These are phyloP conservation scores for Probosciger aterrimus DNA, from an alignment of 2,113 vertebrate genomes.

Conservation along the genomic window DNA sequence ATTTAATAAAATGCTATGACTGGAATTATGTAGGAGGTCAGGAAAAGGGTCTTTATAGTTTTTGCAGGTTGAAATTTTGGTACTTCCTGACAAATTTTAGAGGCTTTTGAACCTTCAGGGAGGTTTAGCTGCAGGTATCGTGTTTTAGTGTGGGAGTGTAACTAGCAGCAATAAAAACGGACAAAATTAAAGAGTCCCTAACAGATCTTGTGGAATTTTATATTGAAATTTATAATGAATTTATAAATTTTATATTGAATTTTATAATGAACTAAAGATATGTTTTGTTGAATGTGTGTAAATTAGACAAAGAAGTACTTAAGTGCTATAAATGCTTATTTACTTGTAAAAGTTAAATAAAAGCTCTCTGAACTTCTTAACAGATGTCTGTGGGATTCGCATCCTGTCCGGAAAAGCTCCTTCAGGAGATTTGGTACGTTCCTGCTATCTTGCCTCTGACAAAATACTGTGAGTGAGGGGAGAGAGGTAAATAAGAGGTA, in stretches of 20 bases:
- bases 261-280: background rate
- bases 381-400: background rate
- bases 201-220: background rate
- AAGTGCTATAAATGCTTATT: background rate
- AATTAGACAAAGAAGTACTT: background rate
- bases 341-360: background rate
- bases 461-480: background rate
- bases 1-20: fast-evolving
- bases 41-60: background rate
- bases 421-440: background rate
- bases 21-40: background rate
- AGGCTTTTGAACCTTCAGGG: background rate
- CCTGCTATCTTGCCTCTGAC: background rate
- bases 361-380: background rate
- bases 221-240: background rate
- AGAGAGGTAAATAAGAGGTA: background rate
- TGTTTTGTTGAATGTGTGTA: background rate
- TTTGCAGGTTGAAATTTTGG: background rate
- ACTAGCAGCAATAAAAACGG: background rate
- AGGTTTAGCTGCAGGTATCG: fast-evolving
- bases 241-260: background rate
- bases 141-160: background rate
- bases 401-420: background rate
- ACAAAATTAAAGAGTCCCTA: background rate
- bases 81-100: background rate